Percentiles rank a stretch among this genome's conserved stretches.
Conservation (phyloP, 2,888 invertebrate species). For the Trissolcus japonicus region DNA sequence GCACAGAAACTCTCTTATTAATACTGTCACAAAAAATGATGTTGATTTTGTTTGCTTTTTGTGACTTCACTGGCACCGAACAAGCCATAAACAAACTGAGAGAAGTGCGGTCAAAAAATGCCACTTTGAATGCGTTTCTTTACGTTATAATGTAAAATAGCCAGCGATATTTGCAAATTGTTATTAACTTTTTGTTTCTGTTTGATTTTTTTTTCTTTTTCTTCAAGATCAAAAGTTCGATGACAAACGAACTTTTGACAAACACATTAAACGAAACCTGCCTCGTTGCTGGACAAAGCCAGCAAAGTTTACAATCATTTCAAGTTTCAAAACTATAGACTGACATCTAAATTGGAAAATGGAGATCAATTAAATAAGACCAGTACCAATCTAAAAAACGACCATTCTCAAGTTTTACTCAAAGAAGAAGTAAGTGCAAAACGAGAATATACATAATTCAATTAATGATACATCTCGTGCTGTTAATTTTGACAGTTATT, state of each 20-base stretch:
- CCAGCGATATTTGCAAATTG: conserved; percentile 68
- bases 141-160: conserved; percentile 71
- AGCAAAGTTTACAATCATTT: too few relatives aligned
- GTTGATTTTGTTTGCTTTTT: not conserved
- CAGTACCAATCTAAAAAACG: conserved; percentile 9
- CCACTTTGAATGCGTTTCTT: conserved; percentile 65
- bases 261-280: not conserved
- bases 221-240: conserved; percentile 3
- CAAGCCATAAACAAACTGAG: conserved; percentile 60
- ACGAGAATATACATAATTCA: conserved; percentile 18
- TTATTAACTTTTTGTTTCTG: conserved; percentile 22
- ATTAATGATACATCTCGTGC: conserved; percentile 26
- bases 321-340: too few relatives aligned
- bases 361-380: conserved; percentile 17
- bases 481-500: conserved; percentile 12
- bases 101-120: conserved; percentile 50
- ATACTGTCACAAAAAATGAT: conserved; percentile 12
- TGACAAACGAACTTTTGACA: too few relatives aligned
- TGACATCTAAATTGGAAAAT: not conserved
- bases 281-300: too few relatives aligned
- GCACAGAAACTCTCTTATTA: too few relatives aligned
- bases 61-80: not conserved
- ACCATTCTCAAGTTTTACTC: not conserved
- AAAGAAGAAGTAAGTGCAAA: conserved; percentile 6
- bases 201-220: too few relatives aligned